These are phyloP conservation scores for Rugalucina vietnamica DNA, from an alignment of 2,888 invertebrate species.

Conservation along the genomic window DNA sequence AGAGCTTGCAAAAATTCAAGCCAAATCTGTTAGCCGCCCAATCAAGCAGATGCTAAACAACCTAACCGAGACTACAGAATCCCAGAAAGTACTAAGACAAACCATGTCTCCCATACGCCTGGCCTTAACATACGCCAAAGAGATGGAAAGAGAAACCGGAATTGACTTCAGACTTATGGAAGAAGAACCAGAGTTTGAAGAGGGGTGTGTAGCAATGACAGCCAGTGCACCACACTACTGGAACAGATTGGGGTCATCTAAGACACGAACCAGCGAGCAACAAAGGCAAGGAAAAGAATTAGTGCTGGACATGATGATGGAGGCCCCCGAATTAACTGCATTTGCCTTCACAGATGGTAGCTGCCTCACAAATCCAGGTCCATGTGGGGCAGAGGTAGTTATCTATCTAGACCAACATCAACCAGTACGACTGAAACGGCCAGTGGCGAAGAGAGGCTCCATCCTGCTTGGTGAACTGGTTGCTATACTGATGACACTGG, in stretches of 20 bases:
- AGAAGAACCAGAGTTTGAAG: not conserved
- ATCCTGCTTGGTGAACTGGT: not conserved
- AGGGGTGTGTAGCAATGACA: not conserved
- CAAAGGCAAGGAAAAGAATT: not conserved
- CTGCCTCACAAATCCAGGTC: not conserved
- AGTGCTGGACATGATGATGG: not conserved
- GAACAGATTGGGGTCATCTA: not conserved
- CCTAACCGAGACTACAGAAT: not conserved
- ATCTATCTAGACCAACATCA: not conserved
- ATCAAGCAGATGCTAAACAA: too few relatives aligned
- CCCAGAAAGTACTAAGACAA: not conserved
- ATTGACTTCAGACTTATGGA: not conserved
- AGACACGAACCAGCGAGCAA: not conserved
- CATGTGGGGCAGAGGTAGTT: slow-evolving; percentile 6
- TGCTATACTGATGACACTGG: not conserved
- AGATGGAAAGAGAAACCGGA: not conserved
- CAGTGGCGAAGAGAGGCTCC: not conserved
- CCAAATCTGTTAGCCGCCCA: too few relatives aligned
- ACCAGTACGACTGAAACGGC: not conserved
- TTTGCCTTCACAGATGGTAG: not conserved
- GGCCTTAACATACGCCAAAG: not conserved
- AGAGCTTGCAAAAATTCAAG: too few relatives aligned
- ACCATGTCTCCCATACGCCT: not conserved
- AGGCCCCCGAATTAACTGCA: not conserved
- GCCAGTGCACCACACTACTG: not conserved